Evolutionary conservation across 2,888 invertebrate genomes (phyloP).

Genomic region (Drosophila fulvimacula): DNA sequence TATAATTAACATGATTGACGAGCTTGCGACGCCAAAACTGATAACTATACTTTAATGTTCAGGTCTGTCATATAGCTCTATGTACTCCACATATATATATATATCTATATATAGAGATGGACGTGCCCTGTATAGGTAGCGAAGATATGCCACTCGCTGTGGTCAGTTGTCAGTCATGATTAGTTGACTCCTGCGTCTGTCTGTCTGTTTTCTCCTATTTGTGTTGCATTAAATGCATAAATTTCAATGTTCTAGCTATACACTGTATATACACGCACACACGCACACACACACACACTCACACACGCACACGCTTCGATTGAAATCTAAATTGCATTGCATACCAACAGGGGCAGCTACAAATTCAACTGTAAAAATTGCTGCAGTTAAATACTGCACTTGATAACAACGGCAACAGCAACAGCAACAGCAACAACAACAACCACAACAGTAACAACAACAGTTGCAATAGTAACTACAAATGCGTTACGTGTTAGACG

Average conservation of each 20-base stretch:
- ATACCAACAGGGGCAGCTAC: slow-evolving; percentile 56
- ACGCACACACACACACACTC: slow-evolving; percentile 9
- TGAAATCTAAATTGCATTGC: slow-evolving; percentile 74
- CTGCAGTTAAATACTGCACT: slow-evolving; percentile 73
- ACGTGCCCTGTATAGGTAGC: background rate
- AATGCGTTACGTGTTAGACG: slow-evolving; percentile 68
- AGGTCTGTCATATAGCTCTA: background rate
- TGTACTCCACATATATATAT: background rate
- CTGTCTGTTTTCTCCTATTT: background rate
- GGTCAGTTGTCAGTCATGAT: slow-evolving; percentile 39
- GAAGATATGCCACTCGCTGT: slow-evolving; percentile 1
- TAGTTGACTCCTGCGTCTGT: slow-evolving; percentile 14
- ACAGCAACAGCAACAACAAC: slow-evolving; percentile 11
- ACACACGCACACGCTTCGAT: slow-evolving; percentile 58
- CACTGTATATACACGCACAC: slow-evolving; percentile 2
- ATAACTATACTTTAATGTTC: slow-evolving; percentile 36
- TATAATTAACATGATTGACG: slow-evolving; percentile 74
- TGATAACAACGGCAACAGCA: slow-evolving; percentile 62
- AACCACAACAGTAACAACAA: slow-evolving; percentile 14
- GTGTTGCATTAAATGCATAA: slow-evolving; percentile 51
- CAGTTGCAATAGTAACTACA: slow-evolving; percentile 40
- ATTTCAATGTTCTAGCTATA: slow-evolving; percentile 51
- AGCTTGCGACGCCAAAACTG: slow-evolving; percentile 53
- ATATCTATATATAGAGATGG: background rate
- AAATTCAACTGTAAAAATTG: slow-evolving; percentile 75